Percentiles rank a stretch among this genome's conserved stretches.
Evolutionary conservation across 1,140 invertebrate species (phyloP).

Genomic region (Pseudobourletiella spinata): DNA sequence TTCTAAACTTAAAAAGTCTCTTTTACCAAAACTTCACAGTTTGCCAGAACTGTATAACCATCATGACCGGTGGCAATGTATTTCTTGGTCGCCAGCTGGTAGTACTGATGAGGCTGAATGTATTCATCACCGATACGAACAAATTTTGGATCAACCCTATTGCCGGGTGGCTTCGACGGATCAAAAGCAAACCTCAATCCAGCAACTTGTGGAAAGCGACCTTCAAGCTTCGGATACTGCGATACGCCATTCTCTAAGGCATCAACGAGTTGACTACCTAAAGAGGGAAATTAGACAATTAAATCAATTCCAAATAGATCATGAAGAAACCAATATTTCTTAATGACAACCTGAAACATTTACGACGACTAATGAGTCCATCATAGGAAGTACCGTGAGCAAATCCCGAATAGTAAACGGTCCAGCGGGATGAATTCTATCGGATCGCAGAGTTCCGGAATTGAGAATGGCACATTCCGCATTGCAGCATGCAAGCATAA

Average conservation of each 20-base stretch:
- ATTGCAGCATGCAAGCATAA: conserved; percentile 58
- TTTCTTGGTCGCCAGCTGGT: conserved; percentile 69
- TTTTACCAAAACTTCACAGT: conserved; percentile 59
- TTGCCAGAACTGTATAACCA: conserved; percentile 69
- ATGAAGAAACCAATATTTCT: background rate
- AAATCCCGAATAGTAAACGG: conserved; percentile 74
- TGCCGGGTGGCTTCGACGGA: conserved; percentile 44
- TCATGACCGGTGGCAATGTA: conserved; percentile 70
- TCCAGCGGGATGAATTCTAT: conserved; percentile 58
- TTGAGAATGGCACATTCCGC: conserved; percentile 77
- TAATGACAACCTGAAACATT: conserved; percentile 45
- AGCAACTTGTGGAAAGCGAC: conserved; percentile 69
- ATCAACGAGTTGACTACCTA: conserved; percentile 56
- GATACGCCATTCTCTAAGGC: conserved; percentile 72
- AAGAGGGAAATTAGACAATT: conserved; percentile 29
- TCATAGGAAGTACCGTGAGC: conserved; percentile 69
- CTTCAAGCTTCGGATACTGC: conserved; percentile 69
- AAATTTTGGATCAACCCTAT: conserved; percentile 57
- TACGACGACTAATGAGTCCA: conserved; percentile 70
- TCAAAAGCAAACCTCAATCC: conserved; percentile 78
- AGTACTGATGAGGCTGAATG: conserved; percentile 58
- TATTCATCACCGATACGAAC: conserved; percentile 78
- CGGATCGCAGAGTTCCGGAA: conserved; percentile 75
- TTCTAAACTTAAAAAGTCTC: background rate
- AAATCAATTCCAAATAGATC: background rate